Conservation (phyloP, 2,113 vertebrate species). For the Parus major region DNA sequence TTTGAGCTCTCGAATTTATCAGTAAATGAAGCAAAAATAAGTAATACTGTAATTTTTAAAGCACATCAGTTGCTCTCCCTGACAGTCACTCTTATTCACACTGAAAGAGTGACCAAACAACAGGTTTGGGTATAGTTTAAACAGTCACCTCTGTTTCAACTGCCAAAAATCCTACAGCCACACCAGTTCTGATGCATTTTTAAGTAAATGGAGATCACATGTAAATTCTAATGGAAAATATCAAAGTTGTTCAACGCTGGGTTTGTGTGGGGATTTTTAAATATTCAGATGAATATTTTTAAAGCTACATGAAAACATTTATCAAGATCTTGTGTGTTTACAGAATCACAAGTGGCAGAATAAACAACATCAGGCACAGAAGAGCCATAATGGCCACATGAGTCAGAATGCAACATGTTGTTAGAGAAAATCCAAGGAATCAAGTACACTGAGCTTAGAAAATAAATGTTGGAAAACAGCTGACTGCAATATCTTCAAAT, state of each 20-base stretch:
- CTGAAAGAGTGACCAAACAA: not conserved
- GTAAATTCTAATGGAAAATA: not conserved
- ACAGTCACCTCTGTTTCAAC: not conserved
- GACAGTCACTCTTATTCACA: not conserved
- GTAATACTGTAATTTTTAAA: not conserved
- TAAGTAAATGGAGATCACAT: not conserved
- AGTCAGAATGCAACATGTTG: not conserved
- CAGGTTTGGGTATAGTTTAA: not conserved
- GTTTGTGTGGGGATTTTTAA: not conserved
- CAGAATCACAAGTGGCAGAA: not conserved
- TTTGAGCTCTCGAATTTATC: not conserved
- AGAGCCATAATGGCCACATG: not conserved
- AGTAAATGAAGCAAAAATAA: not conserved
- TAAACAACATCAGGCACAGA: not conserved
- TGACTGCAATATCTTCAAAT: not conserved
- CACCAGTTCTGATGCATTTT: not conserved
- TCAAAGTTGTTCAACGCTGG: not conserved
- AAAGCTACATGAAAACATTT: not conserved
- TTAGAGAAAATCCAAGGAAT: not conserved
- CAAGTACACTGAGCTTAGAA: not conserved
- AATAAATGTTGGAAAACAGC: not conserved
- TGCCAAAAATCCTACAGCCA: too few species aligned
- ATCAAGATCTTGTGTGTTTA: not conserved
- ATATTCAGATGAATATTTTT: not conserved
- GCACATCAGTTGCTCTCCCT: not conserved